Base-by-base conservation (phyloP, 2,888 invertebrate genomes). In the Caenorhabditis panamensis region DNA sequence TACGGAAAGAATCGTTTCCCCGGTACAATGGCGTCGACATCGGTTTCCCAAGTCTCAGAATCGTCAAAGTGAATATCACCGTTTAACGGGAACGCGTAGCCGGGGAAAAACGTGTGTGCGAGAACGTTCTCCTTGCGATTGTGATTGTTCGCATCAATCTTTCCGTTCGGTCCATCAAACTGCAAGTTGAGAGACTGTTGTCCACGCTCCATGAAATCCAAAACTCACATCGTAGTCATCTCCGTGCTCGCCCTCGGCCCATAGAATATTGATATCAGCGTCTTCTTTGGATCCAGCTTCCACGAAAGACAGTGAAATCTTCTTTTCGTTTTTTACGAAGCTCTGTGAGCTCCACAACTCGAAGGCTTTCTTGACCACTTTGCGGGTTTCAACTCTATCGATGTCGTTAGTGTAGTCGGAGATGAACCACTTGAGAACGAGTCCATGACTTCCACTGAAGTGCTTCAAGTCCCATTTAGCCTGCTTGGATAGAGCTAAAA, bases 201-300 rank as follows among this genome's bases (percentile, higher is more conserved):
- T 6, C 13, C 13, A 13, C 13, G 5, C 13, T 41, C 11, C 5
- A 13, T 6, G 13, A 41, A 6, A 2, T 41, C 13, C 41, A 41
- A 41, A 37, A 73, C 69, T 75, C 22, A 87, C 86, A 37, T 82
- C 76, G 71, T 88, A 83, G n/a, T 83, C 79, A 71, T 90, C 90
- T 13, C 89, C 89, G 72, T 90, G 90, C 3, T 87, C 83, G 16
- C 89, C 90, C 56, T 93, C 92, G 1, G 93, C 94, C 92, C 95
- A 95, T 1, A 93, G 93, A 22, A 95, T 93, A 71, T 94, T 93
- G 82, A 95, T 95, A 90, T 95, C 95, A 0, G 95, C 95, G 9
- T 93, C 92, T n/a, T 73, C 87, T 0, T 93, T 93, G 90, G 18
- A 92, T 89, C 76, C 13, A 2, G 89, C 90, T 77, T 91, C 90